Conservation (phyloP, 1,140 invertebrate genomes). For the Cydia amplana region DNA sequence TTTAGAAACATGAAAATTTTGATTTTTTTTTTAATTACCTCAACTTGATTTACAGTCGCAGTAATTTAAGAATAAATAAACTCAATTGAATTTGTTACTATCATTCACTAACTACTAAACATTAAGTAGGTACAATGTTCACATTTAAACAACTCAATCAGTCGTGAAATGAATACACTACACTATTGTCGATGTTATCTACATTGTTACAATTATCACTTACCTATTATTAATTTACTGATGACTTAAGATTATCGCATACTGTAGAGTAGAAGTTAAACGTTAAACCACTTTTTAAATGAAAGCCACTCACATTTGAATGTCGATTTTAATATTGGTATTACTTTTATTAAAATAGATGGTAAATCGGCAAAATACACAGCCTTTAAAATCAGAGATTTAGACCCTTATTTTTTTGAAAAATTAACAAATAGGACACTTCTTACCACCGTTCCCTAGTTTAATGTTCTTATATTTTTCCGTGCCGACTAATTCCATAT, state of each 20-base stretch:
- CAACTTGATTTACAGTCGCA: slow-evolving; percentile 9
- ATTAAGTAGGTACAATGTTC: slow-evolving; percentile 1
- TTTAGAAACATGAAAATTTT: background rate
- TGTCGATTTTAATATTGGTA: too few relatives aligned
- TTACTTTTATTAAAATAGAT: too few relatives aligned
- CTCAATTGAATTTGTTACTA: slow-evolving; percentile 13
- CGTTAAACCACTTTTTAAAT: too few relatives aligned
- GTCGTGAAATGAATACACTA: slow-evolving; percentile 27
- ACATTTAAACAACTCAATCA: slow-evolving; percentile 33
- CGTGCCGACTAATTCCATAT: too few relatives aligned
- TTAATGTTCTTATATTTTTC: too few relatives aligned
- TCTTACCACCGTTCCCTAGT: too few relatives aligned
- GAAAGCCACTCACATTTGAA: too few relatives aligned
- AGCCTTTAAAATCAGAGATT: too few relatives aligned
- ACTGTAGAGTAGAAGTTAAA: too few relatives aligned
- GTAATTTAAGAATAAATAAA: slow-evolving; percentile 2
- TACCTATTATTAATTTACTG: slow-evolving; percentile 14
- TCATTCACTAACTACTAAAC: slow-evolving; percentile 29
- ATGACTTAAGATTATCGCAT: background rate
- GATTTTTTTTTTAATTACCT: background rate
- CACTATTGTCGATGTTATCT: slow-evolving; percentile 32
- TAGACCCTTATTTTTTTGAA: too few relatives aligned
- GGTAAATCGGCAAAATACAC: too few relatives aligned
- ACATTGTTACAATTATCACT: slow-evolving; percentile 23
- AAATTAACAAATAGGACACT: too few relatives aligned